These are phyloP conservation scores for Malaclemys terrapin DNA, from an alignment of 2,113 vertebrate species.

Conservation along the genomic window DNA sequence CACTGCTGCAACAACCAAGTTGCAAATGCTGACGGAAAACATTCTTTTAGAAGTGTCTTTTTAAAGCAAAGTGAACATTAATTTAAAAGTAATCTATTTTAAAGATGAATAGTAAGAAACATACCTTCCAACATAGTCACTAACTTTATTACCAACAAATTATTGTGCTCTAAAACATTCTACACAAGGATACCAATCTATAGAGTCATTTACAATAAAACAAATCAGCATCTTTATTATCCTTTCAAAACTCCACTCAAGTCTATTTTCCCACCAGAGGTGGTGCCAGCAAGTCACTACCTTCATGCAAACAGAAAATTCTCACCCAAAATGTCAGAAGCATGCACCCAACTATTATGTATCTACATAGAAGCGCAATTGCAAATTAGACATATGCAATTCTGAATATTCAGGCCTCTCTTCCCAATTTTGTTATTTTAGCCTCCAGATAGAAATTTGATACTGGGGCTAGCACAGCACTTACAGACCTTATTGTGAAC, in stretches of 20 bases:
- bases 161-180: neutral
- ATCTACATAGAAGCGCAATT: neutral
- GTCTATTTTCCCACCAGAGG: neutral
- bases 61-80: neutral
- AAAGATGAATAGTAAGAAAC: fast-evolving
- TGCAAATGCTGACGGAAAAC: neutral
- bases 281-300: neutral
- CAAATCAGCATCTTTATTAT: fast-evolving
- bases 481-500: neutral
- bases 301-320: neutral
- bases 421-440: neutral
- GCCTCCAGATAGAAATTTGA: neutral
- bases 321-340: neutral
- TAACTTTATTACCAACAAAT: fast-evolving
- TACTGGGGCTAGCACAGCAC: neutral
- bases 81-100: neutral
- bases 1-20: neutral
- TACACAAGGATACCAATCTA: neutral
- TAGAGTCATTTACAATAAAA: neutral
- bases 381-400: neutral
- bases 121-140: neutral
- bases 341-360: fast-evolving
- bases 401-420: neutral
- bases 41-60: neutral
- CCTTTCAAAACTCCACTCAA: neutral